phyloP scores from a whole-genome alignment of 2,113 vertebrate species.

The Oceanodroma tethys region DNA sequence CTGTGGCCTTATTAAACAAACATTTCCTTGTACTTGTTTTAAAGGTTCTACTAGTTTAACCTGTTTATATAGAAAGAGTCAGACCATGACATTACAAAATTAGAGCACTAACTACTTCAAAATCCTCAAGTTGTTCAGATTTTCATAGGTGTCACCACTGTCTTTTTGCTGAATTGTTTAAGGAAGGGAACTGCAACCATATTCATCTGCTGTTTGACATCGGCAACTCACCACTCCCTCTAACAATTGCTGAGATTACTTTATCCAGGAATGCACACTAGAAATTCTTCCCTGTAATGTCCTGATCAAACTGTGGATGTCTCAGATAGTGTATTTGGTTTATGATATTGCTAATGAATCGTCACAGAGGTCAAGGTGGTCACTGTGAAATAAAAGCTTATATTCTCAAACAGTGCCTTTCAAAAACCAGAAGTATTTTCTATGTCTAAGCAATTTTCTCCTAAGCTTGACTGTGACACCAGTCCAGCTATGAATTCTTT shows the following conservation, averaged over 20 bases:
- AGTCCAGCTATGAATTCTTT: not conserved
- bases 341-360: not conserved
- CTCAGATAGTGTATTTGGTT: not conserved
- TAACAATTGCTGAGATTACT: not conserved
- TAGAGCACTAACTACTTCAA: not conserved
- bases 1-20: not conserved
- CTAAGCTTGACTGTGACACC: not conserved
- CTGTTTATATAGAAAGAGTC: not conserved
- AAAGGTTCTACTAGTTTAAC: slow-evolving; percentile 2
- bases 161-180: not conserved
- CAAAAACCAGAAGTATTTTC: not conserved
- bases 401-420: not conserved
- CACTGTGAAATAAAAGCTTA: not conserved
- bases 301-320: not conserved
- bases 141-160: not conserved
- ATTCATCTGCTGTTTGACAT: not conserved
- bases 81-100: not conserved
- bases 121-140: not conserved
- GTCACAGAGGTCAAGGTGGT: not conserved
- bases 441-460: not conserved
- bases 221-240: not conserved
- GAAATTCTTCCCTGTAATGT: not conserved
- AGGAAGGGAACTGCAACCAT: not conserved
- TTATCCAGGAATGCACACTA: not conserved
- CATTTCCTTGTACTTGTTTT: not conserved